phyloP scores from a whole-genome alignment of 2,797 vertebrate species.

The Thunnus albacares region DNA sequence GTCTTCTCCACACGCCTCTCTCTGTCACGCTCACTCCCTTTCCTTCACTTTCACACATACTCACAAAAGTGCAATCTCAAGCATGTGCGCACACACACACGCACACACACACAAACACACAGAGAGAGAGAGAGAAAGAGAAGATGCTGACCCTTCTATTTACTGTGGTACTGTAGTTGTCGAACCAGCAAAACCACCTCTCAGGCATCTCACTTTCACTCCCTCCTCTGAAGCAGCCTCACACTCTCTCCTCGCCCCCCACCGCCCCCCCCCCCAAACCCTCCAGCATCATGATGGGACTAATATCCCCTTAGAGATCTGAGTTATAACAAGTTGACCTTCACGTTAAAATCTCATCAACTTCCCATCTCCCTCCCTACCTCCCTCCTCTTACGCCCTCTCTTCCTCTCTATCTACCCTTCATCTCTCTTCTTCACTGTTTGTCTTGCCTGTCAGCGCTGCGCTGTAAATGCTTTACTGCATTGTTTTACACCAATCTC shows the following conservation, averaged over 20 bases:
- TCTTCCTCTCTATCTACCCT: conserved; percentile 54
- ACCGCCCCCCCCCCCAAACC: conserved; percentile 1
- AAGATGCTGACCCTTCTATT: conserved; percentile 81
- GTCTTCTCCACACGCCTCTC: conserved; percentile 43
- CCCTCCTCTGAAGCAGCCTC: conserved; percentile 26
- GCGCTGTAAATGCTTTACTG: conserved; percentile 49
- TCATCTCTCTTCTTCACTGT: conserved; percentile 46
- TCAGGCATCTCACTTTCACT: conserved; percentile 58
- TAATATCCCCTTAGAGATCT: conserved; percentile 77
- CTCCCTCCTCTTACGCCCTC: conserved; percentile 10
- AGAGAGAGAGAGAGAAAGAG: conserved; percentile 28
- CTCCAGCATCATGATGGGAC: conserved; percentile 69
- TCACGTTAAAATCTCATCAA: conserved; percentile 85
- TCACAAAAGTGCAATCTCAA: conserved; percentile 60
- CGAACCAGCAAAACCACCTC: conserved; percentile 80
- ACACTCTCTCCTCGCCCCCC: conserved; percentile 1
- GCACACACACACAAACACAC: neutral
- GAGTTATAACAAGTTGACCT: conserved; percentile 83
- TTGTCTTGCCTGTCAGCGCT: conserved; percentile 42
- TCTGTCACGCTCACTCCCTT: conserved; percentile 42
- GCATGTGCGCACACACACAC: conserved; percentile 39
- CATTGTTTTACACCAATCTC: conserved; percentile 32
- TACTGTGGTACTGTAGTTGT: conserved; percentile 71
- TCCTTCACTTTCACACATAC: conserved; percentile 63
- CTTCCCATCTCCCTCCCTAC: conserved; percentile 62